Evolutionary conservation across 1,140 invertebrate species (phyloP).

Genomic region (Chymomyza costata): DNA sequence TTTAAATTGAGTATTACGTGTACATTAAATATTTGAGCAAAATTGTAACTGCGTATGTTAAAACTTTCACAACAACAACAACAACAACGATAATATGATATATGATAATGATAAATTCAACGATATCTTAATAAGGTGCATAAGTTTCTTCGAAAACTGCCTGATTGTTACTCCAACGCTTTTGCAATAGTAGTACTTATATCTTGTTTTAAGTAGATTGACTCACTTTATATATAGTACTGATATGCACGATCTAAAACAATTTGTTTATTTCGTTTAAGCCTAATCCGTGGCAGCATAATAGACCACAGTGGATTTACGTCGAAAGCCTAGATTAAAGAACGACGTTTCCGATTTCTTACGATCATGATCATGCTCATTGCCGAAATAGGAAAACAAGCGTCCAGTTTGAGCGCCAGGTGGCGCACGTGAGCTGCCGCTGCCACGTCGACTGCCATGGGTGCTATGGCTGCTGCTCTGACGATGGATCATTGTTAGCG

Average conservation of each 20-base stretch:
- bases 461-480: conserved; percentile 60
- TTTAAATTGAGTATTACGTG: conserved; percentile 37
- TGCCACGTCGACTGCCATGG: conserved; percentile 33
- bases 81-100: conserved; percentile 31
- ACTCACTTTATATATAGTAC: background rate
- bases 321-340: conserved; percentile 69
- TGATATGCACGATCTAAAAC: conserved; percentile 42
- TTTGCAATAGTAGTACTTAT: background rate
- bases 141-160: conserved; percentile 16
- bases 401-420: conserved; percentile 45
- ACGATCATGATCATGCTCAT: conserved; percentile 65
- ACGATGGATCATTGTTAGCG: conserved; percentile 58
- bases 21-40: conserved; percentile 58
- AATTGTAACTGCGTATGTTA: conserved; percentile 57
- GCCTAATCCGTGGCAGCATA: conserved; percentile 62
- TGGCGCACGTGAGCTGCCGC: conserved; percentile 36
- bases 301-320: conserved; percentile 70
- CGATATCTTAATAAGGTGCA: conserved; percentile 3
- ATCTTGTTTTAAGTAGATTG: too few species aligned
- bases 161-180: conserved; percentile 37
- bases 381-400: conserved; percentile 70
- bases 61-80: conserved; percentile 63
- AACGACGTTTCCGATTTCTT: conserved; percentile 73
- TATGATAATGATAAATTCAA: conserved; percentile 24
- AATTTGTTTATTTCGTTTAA: too few species aligned